Conservation (phyloP, 2,797 vertebrate species). For the Eospalax fontanierii region DNA sequence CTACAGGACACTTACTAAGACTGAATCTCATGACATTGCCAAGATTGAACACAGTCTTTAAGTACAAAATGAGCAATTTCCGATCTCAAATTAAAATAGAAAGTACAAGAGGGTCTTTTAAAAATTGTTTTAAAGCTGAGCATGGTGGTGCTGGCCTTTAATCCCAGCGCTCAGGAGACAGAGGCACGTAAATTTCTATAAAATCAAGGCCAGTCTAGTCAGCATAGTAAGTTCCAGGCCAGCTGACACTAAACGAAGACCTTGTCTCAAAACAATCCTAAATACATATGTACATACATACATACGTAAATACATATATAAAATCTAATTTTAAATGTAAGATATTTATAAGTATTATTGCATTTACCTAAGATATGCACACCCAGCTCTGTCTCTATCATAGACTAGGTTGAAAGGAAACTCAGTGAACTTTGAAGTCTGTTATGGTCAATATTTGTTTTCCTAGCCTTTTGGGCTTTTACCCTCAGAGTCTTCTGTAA, state of each 20-base stretch:
- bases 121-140: too few species aligned
- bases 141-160: too few species aligned
- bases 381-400: background rate
- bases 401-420: slow-evolving; percentile 27
- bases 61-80: background rate
- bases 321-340: background rate
- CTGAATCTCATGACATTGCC: background rate
- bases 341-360: background rate
- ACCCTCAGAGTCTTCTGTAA: background rate
- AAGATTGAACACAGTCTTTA: background rate
- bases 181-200: too few species aligned
- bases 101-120: background rate
- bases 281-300: too few species aligned
- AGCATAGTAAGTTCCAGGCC: too few species aligned
- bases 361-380: background rate
- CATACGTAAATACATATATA: too few species aligned
- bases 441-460: background rate
- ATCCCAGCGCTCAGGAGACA: too few species aligned
- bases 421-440: background rate
- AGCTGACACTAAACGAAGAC: too few species aligned
- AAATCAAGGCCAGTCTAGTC: too few species aligned
- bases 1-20: background rate
- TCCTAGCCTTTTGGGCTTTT: background rate
- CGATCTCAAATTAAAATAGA: background rate
- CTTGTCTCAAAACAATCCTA: too few species aligned